Conservation (phyloP, 2,797 vertebrate species). For the Danio tinwini region DNA sequence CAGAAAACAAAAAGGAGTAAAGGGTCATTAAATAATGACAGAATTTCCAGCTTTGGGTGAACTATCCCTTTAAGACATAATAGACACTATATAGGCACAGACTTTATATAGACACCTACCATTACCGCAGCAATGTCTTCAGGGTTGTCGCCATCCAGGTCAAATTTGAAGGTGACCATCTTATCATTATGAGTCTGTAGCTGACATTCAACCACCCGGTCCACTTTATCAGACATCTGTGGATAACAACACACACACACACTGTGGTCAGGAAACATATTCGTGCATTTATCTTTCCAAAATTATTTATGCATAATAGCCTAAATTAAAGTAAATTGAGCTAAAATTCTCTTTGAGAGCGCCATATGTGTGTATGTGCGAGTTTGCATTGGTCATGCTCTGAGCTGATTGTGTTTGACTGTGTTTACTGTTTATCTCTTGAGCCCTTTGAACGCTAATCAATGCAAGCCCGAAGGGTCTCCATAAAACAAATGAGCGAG, state of each 20-base stretch:
- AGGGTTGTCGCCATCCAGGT: conserved; percentile 93
- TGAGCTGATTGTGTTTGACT: conserved; percentile 2
- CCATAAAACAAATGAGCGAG: neutral
- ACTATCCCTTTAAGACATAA: no score
- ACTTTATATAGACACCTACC: conserved; percentile 73
- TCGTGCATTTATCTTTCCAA: no score
- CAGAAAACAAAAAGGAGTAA: no score
- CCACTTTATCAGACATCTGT: conserved; percentile 87
- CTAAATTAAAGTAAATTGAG: neutral
- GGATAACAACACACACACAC: neutral
- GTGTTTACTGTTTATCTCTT: conserved; percentile 5
- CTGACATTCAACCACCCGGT: conserved; percentile 94
- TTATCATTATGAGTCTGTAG: conserved; percentile 95
- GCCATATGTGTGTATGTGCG: neutral
- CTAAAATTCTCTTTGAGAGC: neutral
- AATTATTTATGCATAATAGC: neutral
- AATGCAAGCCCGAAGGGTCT: neutral
- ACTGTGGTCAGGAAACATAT: no score
- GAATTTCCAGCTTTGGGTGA: no score
- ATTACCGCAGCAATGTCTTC: conserved; percentile 93
- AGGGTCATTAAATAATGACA: no score
- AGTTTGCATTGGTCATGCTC: neutral
- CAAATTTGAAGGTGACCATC: conserved; percentile 97
- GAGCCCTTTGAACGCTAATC: conserved; percentile 4
- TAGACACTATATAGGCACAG: no score